Percentiles rank a stretch among this genome's conserved stretches.
These are phyloP conservation scores for Stictonetta naevosa DNA, from an alignment of 2,113 vertebrate species.

Conservation along the genomic window DNA sequence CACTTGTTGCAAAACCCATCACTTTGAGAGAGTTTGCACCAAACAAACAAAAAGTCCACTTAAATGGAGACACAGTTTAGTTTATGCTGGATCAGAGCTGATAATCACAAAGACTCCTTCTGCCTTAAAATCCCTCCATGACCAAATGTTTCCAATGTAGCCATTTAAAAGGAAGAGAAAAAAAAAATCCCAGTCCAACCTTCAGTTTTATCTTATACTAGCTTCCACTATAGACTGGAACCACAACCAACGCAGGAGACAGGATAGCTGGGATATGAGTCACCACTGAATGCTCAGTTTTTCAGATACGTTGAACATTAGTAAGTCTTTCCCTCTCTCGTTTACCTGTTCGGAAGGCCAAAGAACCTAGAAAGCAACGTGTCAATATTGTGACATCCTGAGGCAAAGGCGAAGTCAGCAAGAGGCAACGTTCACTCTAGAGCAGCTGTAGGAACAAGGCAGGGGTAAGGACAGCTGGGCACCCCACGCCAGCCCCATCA, in stretches of 20 bases:
- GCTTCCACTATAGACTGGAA: background rate
- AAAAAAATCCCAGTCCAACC: background rate
- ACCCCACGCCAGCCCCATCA: background rate
- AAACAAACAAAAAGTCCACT: background rate
- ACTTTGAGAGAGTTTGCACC: background rate
- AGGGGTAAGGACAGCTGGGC: background rate
- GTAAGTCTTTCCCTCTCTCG: background rate
- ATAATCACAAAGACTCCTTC: background rate
- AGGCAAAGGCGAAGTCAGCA: slow-evolving; percentile 6
- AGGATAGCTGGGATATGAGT: background rate
- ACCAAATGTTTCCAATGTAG: background rate
- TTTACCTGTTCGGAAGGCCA: slow-evolving; percentile 30
- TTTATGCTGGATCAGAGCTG: background rate
- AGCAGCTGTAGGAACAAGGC: background rate
- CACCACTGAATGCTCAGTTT: background rate
- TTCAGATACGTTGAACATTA: background rate
- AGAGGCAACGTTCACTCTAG: slow-evolving; percentile 64
- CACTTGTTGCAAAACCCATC: background rate
- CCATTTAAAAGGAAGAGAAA: background rate
- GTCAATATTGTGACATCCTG: background rate
- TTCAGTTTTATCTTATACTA: background rate
- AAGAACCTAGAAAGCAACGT: slow-evolving; percentile 2
- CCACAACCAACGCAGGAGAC: background rate
- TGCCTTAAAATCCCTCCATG: background rate
- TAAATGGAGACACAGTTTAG: background rate